Evolutionary conservation across 2,797 vertebrate species (phyloP).

Genomic region (Mus caroli): DNA sequence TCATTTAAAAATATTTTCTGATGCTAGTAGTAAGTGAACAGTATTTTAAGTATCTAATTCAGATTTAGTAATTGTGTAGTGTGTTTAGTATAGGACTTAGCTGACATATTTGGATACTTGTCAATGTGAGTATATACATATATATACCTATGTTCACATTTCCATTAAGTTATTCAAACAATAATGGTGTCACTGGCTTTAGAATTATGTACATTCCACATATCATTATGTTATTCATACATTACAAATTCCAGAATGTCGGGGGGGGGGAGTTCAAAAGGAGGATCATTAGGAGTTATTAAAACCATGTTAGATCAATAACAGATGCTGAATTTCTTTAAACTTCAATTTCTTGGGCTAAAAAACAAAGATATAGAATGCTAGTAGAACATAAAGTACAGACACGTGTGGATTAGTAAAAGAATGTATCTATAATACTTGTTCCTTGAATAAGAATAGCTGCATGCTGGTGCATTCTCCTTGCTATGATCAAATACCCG

Average conservation of each 20-base stretch:
- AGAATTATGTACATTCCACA: slow-evolving; percentile 15
- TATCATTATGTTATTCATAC: neutral
- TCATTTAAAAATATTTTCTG: slow-evolving; percentile 33
- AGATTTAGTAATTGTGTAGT: slow-evolving; percentile 43
- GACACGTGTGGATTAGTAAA: neutral
- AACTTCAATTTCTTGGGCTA: slow-evolving; percentile 6
- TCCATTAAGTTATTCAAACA: neutral
- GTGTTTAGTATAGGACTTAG: neutral
- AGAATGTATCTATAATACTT: neutral
- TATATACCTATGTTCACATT: neutral
- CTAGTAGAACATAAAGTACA: neutral
- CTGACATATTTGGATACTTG: neutral
- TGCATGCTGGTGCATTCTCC: neutral
- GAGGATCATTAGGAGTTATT: neutral
- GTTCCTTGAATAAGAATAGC: neutral
- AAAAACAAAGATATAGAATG: slow-evolving; percentile 1
- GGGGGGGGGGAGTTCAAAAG: neutral
- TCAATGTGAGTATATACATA: neutral
- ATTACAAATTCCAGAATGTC: slow-evolving; percentile 29
- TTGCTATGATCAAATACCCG: neutral
- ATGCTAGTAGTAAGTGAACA: slow-evolving; percentile 10
- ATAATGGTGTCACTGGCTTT: neutral
- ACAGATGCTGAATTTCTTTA: neutral
- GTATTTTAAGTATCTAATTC: slow-evolving; percentile 27
- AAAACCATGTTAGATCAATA: neutral